Conservation (phyloP, 2,888 invertebrate species). For the Chorisops tibialis region DNA sequence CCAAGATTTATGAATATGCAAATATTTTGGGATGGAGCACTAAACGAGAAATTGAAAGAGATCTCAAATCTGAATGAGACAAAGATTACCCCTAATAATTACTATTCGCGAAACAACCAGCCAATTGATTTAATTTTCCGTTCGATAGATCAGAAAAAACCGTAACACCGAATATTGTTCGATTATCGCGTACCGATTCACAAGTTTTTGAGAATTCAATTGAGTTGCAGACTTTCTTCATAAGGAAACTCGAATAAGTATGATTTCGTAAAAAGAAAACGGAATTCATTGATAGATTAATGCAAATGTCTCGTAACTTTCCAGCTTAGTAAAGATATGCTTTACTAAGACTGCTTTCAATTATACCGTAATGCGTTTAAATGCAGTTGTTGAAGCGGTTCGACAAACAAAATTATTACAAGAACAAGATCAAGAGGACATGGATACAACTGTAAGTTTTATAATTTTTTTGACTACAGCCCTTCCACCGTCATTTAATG, state of each 20-base stretch:
- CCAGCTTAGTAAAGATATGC: conserved; percentile 69
- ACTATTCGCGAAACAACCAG: too few relatives aligned
- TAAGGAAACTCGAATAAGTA: conserved; percentile 65
- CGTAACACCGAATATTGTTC: conserved; percentile 79
- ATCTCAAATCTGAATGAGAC: conserved; percentile 60
- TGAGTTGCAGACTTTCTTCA: conserved; percentile 88
- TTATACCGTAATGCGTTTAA: conserved; percentile 73
- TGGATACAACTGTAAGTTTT: conserved; percentile 52
- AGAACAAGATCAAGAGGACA: conserved; percentile 71
- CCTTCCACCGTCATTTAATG: too few relatives aligned
- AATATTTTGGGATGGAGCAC: conserved; percentile 78
- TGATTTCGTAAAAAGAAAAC: too few relatives aligned
- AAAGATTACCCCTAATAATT: conserved; percentile 31
- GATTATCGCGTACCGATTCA: conserved; percentile 85
- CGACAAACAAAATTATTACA: conserved; percentile 73
- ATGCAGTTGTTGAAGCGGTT: conserved; percentile 69
- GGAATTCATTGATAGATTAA: too few relatives aligned
- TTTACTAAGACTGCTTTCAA: conserved; percentile 87
- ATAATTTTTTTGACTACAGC: background rate
- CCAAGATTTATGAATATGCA: conserved; percentile 93
- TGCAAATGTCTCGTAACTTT: too few relatives aligned
- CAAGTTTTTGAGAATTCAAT: conserved; percentile 94
- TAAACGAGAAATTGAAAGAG: conserved; percentile 79
- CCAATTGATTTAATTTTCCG: background rate
- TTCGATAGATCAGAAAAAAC: conserved; percentile 48